Conservation (phyloP, 2,888 invertebrate genomes). For the Chymomyza procnemis region DNA sequence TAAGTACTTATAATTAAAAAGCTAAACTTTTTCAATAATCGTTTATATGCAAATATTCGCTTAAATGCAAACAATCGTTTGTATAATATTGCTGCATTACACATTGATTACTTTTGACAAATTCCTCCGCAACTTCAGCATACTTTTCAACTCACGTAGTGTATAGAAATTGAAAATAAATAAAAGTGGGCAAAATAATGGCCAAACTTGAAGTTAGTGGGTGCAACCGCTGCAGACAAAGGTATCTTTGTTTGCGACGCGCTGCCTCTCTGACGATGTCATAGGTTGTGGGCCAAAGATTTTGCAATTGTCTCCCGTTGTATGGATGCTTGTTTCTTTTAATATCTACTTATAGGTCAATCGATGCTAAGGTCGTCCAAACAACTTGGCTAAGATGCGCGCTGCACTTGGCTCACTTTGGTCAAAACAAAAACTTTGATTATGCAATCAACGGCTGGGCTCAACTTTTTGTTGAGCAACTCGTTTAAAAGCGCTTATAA, state of each 20-base stretch:
- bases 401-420: constrained; percentile 1
- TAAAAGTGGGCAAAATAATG: not conserved
- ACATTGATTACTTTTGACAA: not conserved
- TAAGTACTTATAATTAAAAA: no score
- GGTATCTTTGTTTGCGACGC: not conserved
- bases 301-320: not conserved
- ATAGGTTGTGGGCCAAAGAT: constrained; percentile 38
- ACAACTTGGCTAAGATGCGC: not conserved
- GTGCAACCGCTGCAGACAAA: not conserved
- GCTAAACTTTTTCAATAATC: no score
- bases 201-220: not conserved
- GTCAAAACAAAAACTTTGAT: constrained; percentile 1
- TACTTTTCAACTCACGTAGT: not conserved
- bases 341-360: not conserved
- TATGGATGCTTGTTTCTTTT: not conserved
- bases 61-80: no score
- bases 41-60: no score
- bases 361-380: not conserved
- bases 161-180: not conserved
- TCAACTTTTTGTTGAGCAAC: not conserved
- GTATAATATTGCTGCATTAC: no score
- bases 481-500: constrained; percentile 5
- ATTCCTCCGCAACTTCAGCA: not conserved
- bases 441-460: not conserved
- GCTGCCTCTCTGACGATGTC: constrained; percentile 41